phyloP scores from a whole-genome alignment of 2,797 vertebrate genomes.

The Notamacropus eugenii region DNA sequence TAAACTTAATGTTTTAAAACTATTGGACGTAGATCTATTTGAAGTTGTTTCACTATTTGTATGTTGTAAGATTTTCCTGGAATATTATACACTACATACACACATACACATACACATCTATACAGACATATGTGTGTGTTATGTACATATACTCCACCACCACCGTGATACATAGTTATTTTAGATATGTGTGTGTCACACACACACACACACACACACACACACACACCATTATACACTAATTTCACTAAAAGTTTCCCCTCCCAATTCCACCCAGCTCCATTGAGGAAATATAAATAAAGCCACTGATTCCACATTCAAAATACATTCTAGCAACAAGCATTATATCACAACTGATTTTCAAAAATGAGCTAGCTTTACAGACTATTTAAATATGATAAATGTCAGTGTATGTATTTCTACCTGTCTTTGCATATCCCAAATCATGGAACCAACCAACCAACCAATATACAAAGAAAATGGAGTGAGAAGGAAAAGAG shows the following conservation, averaged over 20 bases:
- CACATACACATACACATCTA: not conserved
- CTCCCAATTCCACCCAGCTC: not conserved
- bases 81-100: not conserved
- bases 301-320: conserved; percentile 61
- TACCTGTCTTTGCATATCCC: conserved; percentile 66
- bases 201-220: not conserved
- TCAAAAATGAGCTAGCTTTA: conserved; percentile 72
- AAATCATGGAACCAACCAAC: conserved; percentile 43
- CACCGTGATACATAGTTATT: too few species aligned
- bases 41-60: conserved; percentile 60
- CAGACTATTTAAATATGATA: conserved; percentile 67
- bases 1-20: conserved; percentile 71
- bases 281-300: conserved; percentile 53
- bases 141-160: too few species aligned
- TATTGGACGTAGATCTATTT: conserved; percentile 66
- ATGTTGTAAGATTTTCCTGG: conserved; percentile 54
- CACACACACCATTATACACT: conserved; percentile 4
- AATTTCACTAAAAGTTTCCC: conserved; percentile 56
- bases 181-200: not conserved
- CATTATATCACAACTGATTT: conserved; percentile 67
- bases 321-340: conserved; percentile 72
- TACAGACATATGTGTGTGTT: not conserved
- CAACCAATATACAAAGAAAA: conserved; percentile 6
- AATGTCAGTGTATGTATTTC: conserved; percentile 49
- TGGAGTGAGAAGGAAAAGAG: conserved; percentile 33